Base-by-base conservation (phyloP, 2,888 invertebrate species). In the Monopis laevigella region DNA sequence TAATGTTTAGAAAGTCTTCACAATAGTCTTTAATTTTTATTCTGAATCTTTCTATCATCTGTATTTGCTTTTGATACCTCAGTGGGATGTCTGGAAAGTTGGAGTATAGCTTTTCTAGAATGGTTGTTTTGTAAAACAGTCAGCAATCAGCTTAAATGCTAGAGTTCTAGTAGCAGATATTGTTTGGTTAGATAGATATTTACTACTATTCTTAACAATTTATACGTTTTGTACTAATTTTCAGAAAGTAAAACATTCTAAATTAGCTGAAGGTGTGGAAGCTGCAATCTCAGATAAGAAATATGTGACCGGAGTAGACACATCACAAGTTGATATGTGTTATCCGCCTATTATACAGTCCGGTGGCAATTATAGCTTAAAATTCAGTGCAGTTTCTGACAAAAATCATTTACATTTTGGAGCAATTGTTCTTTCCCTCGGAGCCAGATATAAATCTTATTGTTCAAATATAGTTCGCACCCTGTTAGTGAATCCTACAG, bases 331-430 rank as follows among this genome's bases (percentile, higher is more conserved):
- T 2, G 98, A 99, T 59, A 93, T 96, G 88, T 99, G 98, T 62
- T 99, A 98, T 65, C 96, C 98, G 0, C 94, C 99, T 0, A 99
- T 99, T 44, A 95, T 99, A 56, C 99, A 99, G 67, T 98, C 98
- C 24, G 99, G 99, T 6, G 98, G 98, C n/a, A 89, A 92, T 60
- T 99, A 98, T 75, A 93, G 90, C 58, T 84, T 99, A 34, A 99
- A 99, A 73, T 99, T 98, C 72, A 98, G 96, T 60, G 94, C 93
- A 2, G 88, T 88, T 2, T 95, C 96, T 53, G 97, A 98, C 65
- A 96, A 97, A 64, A 96, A 96, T 62, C 86, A 86, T 49, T 70
- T 99, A 43, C 96, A 98, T 70, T 99, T 98, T 69, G 98, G 97
- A 29, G 90, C 96, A 0, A 97, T 99, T 48, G 90, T 97, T 35